phyloP scores from a whole-genome alignment of 2,113 vertebrate genomes.

The Marmota flaviventris region DNA sequence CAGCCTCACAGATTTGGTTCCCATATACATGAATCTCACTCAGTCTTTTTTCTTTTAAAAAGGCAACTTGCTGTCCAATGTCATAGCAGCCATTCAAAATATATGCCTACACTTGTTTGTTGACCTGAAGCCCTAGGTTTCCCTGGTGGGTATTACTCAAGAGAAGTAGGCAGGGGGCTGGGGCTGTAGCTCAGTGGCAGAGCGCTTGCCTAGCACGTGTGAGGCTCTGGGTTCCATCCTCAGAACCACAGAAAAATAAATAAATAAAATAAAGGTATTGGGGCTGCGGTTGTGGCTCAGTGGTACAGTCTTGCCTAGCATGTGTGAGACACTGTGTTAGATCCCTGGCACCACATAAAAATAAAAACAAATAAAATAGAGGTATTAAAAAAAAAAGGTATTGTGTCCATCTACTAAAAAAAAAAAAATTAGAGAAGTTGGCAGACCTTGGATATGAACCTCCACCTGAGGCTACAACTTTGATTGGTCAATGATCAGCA shows the following conservation, averaged over 20 bases:
- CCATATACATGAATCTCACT: neutral
- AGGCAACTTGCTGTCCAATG: neutral
- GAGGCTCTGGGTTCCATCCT: too few species aligned
- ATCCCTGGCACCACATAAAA: too few species aligned
- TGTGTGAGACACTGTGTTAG: too few species aligned
- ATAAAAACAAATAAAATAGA: too few species aligned
- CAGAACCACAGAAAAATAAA: too few species aligned
- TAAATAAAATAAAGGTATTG: too few species aligned
- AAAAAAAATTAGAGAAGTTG: neutral
- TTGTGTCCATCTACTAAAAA: too few species aligned
- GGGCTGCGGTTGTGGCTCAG: too few species aligned
- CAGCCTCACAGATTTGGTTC: neutral
- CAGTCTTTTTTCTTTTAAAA: neutral
- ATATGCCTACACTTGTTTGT: neutral
- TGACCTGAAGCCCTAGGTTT: neutral
- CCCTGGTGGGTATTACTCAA: neutral
- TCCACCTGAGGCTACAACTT: neutral
- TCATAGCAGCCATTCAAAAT: neutral
- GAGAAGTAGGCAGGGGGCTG: neutral
- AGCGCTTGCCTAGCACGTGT: too few species aligned
- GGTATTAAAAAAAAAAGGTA: too few species aligned
- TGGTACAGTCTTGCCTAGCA: too few species aligned
- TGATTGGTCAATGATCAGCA: neutral
- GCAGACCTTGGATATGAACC: neutral
- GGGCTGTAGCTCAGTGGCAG: too few species aligned